Base-by-base conservation (phyloP, 2,113 vertebrate species). In the Oreochromis spilurus region DNA sequence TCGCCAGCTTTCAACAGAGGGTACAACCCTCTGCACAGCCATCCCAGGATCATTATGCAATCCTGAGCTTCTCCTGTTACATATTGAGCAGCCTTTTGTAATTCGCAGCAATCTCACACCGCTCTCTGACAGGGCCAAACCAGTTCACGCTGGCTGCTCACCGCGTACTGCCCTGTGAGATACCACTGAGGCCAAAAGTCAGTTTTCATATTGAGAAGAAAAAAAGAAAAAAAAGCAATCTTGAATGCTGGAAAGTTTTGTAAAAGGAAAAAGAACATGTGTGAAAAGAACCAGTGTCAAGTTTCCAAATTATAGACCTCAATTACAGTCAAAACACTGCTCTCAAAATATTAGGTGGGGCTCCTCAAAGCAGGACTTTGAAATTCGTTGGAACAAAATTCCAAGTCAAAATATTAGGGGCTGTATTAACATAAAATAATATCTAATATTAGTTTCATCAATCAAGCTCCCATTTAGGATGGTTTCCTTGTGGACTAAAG, bases 1-100 rank as follows among this genome's bases (percentile, higher is more conserved):
- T 77, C 52, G 53, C 48, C 75, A 34, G 72, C 60, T 88, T 79
- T 52, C 79, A 19, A 75, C 38, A 45, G n/a, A 4, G 14, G 36
- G 78, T 81, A 40, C 62, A 86, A 50, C 67, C 45, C 53, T 78
- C 36, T 78, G 85, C 65, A 24, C 57, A 87, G 45, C 67, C 82
- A 14, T 75, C 62, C 62, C 31, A 50, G 72, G 26, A 75, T 77
- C 62, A 86, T 95, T 93, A 89, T 65, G 90, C 82, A 95, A 94
- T 21, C 12, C 26, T 48, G 78, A 88, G 67, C 84, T 60, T 94
- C 94, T 95, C 90, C 82, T 54, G 88, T 95, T 95, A 90, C 94
- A 92, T 54, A 83, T 54, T 90, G 79, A 92, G 90, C 85, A 88
- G 79, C 86, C 83, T 86, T 85, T 84, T 79, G 86, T 81, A 75